Base-by-base conservation (phyloP, 2,888 invertebrate species). In the Gordius sp. region DNA sequence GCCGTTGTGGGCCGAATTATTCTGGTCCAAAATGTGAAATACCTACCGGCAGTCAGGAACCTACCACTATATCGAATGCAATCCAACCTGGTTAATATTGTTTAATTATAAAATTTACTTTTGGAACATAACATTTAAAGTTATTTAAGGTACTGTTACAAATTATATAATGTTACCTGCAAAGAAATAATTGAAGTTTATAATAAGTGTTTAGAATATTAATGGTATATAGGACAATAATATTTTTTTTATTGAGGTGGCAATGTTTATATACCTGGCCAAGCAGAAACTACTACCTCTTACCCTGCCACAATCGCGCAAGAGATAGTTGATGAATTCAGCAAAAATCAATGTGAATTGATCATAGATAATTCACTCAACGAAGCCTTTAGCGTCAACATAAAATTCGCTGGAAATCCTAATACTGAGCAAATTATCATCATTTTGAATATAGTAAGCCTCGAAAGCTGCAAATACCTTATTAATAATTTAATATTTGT, bases 61-160 rank as follows among this genome's bases (percentile, higher is more conserved):
- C 47, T 47, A 47, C 47, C 16, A 47, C 47, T 23, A 47, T 47
- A n/a, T 47, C 47, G n/a, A 47, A 47, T 20, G 47, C 47, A 8
- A 47, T 47, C 4, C 47, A 47, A 47, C 8, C 47, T 4, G 20
- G 47, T 47, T 18, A 33, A 33, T n/a, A n/a, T n/a, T n/a, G n/a
- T n/a, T n/a, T n/a, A n/a, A n/a, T n/a, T n/a, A n/a, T n/a, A n/a
- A n/a, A n/a, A n/a, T n/a, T n/a, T n/a, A n/a, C n/a, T n/a, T n/a
- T n/a, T n/a, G n/a, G n/a, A n/a, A n/a, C n/a, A n/a, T n/a, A n/a
- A n/a, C n/a, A n/a, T n/a, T n/a, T n/a, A n/a, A n/a, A n/a, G n/a
- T n/a, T n/a, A n/a, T n/a, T n/a, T n/a, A n/a, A n/a, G n/a, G n/a
- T n/a, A n/a, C n/a, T n/a, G n/a, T n/a, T n/a, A n/a, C n/a, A n/a